Evolutionary conservation across 2,888 invertebrate genomes (phyloP), one percentile per base, ranked within the genome.

Genomic region (Eupelmus urozonus): DNA sequence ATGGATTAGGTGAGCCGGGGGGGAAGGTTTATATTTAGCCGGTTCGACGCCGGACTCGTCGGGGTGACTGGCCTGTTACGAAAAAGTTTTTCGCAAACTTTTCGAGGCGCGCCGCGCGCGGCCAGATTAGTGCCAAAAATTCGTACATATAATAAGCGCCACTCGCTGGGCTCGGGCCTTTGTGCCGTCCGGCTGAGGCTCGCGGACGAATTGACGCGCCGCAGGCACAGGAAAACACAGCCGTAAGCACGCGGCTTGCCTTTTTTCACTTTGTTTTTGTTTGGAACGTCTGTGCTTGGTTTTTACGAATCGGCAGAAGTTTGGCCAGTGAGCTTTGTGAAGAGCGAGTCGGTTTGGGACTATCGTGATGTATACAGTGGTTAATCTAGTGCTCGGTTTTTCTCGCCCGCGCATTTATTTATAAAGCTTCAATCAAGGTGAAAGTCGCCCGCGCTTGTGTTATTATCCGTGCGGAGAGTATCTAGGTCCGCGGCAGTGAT

Each of bases 1-100:
- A 79, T 79, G 79, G 73, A 79, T 79, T 65, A 79, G 79, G 79
- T 79, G 76, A 79, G 67, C 29, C 13, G 13, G 20, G 49, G n/a
- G n/a, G n/a, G n/a, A n/a, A n/a, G n/a, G n/a, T 57, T 62, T 74
- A 79, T 77, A 74, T 53, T 73, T 79, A 73, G 71, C 34, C 1
- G 29, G 34, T 29, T 45, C 7, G 16, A 20, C 69, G 16, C 51
- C 13, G 13, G 9, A 45, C 45, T 3, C 53, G 18, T 20, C 2
- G 70, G 70, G 76, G 80, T 80, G 74, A 80, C 34, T 80, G 80
- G 74, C 80, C 80, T 74, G 77, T 80, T 80, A 80, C 80, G 80
- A 77, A 62, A 69, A 67, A 76, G 72, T 72, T 79, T 79, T 76
- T 79, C 75, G 79, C 79, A 75, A 79, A 76, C 75, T 45, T 66